A percentile compares a stretch with the other conserved stretches of the same genome.
Conservation (phyloP, 2,888 invertebrate species). For the Mesorhabditis spiculigera region DNA sequence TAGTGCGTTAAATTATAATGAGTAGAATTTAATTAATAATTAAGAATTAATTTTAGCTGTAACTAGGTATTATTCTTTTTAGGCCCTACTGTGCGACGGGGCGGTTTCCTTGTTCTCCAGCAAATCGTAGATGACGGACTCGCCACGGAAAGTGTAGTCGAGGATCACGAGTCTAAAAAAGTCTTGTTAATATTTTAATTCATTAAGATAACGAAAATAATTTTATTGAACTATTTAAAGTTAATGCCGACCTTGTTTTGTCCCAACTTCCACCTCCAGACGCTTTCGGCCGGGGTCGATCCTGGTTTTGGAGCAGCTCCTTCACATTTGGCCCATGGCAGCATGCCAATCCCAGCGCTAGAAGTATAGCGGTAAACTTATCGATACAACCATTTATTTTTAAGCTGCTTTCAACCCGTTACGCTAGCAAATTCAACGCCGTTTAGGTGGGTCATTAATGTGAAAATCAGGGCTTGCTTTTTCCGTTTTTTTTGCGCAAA, state of each 20-base stretch:
- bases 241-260: not conserved
- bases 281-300: not conserved
- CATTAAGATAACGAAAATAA: too few relatives aligned
- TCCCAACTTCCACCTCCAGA: not conserved
- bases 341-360: too few relatives aligned
- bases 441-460: too few relatives aligned
- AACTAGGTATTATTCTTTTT: not conserved
- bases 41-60: not conserved
- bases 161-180: conserved; percentile 24
- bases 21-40: not conserved
- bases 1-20: not conserved
- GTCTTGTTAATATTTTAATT: not conserved
- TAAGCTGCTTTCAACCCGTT: too few relatives aligned
- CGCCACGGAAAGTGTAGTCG: conserved; percentile 36
- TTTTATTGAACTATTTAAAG: too few relatives aligned
- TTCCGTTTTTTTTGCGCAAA: too few relatives aligned
- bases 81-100: conserved; percentile 14
- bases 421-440: too few relatives aligned
- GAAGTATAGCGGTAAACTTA: too few relatives aligned
- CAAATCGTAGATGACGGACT: conserved; percentile 36
- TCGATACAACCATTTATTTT: too few relatives aligned
- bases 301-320: too few relatives aligned
- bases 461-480: too few relatives aligned
- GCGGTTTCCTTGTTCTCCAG: conserved; percentile 24
- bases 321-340: too few relatives aligned